These are phyloP conservation scores for Tenthredo mesomela DNA, from an alignment of 2,888 invertebrate species.

Conservation along the genomic window DNA sequence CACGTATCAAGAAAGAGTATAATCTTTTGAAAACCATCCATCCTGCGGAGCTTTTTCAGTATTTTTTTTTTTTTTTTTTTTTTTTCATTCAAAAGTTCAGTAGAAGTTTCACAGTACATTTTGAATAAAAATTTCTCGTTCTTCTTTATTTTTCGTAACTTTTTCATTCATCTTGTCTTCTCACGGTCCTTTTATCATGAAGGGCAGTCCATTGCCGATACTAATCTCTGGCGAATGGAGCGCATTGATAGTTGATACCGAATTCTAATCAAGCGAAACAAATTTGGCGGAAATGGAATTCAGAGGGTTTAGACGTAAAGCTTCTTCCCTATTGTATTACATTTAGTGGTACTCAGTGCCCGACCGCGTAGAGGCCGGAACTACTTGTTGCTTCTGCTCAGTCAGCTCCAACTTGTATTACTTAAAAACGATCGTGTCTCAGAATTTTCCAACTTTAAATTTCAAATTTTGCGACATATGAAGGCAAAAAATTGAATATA, in stretches of 20 bases:
- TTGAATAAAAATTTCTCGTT: too few relatives aligned
- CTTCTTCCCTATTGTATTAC: background rate
- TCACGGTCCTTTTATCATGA: background rate
- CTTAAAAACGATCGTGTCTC: background rate
- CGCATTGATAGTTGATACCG: background rate
- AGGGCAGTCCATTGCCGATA: background rate
- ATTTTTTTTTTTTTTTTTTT: too few relatives aligned
- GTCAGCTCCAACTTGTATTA: background rate
- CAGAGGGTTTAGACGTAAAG: background rate
- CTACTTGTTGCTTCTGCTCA: constrained; percentile 41
- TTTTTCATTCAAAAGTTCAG: background rate
- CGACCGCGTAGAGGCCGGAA: constrained; percentile 6
- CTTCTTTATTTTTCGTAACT: background rate
- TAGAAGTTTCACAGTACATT: background rate
- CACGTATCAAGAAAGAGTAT: background rate
- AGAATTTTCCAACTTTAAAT: background rate
- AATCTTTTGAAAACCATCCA: background rate
- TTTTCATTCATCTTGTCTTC: background rate
- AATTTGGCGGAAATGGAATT: background rate
- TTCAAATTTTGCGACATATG: background rate
- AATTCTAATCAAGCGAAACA: background rate
- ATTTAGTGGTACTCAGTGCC: background rate
- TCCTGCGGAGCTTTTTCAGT: background rate
- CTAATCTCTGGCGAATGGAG: background rate
- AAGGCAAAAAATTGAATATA: background rate